Conservation (phyloP, 2,888 invertebrate species). For the Ophion costatus region DNA sequence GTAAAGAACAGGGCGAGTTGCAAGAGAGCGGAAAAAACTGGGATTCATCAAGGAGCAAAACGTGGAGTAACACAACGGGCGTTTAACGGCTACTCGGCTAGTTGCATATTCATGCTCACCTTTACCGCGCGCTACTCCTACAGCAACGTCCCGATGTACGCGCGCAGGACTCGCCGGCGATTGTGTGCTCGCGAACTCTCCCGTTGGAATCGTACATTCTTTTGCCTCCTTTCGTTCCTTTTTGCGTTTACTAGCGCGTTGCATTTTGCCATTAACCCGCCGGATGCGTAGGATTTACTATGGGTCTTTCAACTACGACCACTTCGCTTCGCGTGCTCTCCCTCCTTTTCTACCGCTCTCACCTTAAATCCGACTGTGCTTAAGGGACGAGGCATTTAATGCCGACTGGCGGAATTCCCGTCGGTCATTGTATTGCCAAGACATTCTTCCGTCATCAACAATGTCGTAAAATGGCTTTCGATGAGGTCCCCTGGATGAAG, state of each 20-base stretch:
- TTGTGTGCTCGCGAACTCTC: conserved; percentile 65
- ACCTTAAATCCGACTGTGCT: conserved; percentile 1
- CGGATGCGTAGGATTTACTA: conserved; percentile 68
- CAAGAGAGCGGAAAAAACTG: conserved; percentile 51
- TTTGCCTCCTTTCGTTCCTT: conserved; percentile 32
- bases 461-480: neutral
- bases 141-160: conserved; percentile 10
- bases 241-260: conserved; percentile 62
- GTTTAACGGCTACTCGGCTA: conserved; percentile 77
- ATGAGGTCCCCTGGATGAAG: too few species aligned
- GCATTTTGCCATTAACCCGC: conserved; percentile 67
- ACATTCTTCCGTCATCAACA: neutral
- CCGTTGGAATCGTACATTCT: conserved; percentile 72
- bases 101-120: conserved; percentile 79
- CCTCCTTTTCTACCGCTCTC: conserved; percentile 54
- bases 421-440: neutral
- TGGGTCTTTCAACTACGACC: conserved; percentile 67
- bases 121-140: conserved; percentile 64
- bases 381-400: neutral
- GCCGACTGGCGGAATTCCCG: neutral
- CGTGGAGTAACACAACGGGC: conserved; percentile 75
- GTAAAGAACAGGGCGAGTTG: conserved; percentile 41
- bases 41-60: conserved; percentile 75
- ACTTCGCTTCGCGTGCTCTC: conserved; percentile 49
- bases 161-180: conserved; percentile 10